Conservation (phyloP, 2,797 vertebrate species). For the Etheostoma perlongum region DNA sequence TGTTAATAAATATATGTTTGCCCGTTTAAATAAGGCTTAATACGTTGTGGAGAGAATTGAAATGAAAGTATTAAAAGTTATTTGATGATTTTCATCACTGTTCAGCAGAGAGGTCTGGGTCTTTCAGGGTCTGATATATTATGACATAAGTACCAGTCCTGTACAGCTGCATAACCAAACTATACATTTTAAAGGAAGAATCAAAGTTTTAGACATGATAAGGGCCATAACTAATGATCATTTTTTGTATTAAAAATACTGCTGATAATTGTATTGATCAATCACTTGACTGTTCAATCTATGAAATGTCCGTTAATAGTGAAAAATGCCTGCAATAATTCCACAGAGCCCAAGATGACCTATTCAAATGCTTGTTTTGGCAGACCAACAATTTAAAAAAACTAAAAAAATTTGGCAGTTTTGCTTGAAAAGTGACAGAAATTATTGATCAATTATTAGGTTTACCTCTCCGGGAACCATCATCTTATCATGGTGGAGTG, state of each 20-base stretch:
- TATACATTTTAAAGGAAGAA: not conserved
- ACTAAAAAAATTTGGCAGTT: too few relatives aligned
- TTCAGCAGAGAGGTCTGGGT: not conserved
- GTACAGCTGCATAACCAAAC: not conserved
- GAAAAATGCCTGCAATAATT: conserved; percentile 19
- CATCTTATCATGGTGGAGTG: too few relatives aligned
- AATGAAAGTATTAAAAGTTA: conserved; percentile 19
- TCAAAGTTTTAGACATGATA: not conserved
- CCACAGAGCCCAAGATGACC: not conserved
- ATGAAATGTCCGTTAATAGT: conserved; percentile 21
- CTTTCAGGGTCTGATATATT: not conserved
- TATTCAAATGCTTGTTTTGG: not conserved
- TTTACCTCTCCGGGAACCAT: too few relatives aligned
- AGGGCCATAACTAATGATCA: not conserved
- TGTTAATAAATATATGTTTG: conserved; percentile 22
- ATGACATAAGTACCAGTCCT: not conserved
- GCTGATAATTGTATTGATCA: conserved; percentile 6
- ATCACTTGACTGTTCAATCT: not conserved
- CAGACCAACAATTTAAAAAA: not conserved
- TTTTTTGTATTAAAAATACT: not conserved
- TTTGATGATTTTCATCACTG: not conserved
- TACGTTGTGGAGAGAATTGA: conserved; percentile 16
- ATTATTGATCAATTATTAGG: not conserved
- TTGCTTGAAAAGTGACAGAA: not conserved
- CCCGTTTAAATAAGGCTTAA: conserved; percentile 17